Conservation (phyloP, 1,140 invertebrate species). For the Glossosoma conforme region DNA sequence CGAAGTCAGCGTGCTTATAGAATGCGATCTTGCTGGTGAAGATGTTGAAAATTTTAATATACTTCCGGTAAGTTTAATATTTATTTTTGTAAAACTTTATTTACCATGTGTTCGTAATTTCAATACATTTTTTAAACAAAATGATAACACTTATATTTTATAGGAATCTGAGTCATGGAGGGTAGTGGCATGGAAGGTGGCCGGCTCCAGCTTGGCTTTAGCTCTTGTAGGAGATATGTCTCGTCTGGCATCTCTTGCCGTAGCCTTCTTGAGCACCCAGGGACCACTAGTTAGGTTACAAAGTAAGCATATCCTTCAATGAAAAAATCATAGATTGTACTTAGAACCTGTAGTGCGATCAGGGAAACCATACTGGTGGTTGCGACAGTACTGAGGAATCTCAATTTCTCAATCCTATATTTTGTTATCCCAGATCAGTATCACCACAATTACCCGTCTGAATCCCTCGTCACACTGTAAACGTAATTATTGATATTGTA, state of each 20-base stretch:
- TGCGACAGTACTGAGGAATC: no score
- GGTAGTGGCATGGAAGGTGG: conserved; percentile 25
- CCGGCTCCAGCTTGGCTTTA: conserved; percentile 20
- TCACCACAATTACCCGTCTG: no score
- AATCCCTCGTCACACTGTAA: no score
- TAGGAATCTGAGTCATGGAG: conserved; percentile 27
- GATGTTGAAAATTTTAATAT: conserved; percentile 25
- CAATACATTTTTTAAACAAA: neutral
- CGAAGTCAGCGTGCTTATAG: conserved; percentile 21
- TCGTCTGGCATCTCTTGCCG: conserved; percentile 19
- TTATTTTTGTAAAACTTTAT: neutral
- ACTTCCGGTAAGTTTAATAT: conserved; percentile 19
- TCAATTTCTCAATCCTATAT: no score
- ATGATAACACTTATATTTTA: conserved; percentile 3
- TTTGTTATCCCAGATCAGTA: no score
- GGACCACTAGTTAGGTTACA: conserved; percentile 24
- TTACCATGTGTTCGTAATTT: neutral
- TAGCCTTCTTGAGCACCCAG: conserved; percentile 22
- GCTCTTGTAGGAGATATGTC: conserved; percentile 27
- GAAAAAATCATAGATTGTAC: no score
- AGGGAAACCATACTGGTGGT: no score
- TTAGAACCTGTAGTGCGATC: no score
- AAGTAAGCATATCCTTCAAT: no score
- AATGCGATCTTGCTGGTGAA: conserved; percentile 24
- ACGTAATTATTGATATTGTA: no score